Base-by-base conservation (phyloP, 1,140 invertebrate genomes). In the Lasioglossum albipes region DNA sequence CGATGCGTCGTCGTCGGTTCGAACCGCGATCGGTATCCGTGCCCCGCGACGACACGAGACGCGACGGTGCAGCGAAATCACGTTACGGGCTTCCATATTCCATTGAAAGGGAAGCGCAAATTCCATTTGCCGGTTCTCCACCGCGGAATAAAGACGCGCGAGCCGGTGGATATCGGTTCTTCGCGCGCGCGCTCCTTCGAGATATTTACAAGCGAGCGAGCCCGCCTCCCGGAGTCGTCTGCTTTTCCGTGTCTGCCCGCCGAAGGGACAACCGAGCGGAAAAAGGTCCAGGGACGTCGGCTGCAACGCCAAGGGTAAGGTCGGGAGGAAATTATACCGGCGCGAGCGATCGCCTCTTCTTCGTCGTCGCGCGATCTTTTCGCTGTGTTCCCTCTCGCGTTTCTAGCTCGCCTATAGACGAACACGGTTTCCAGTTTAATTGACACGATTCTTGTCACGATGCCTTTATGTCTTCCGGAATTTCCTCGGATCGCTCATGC, bases 51-150 rank as follows among this genome's bases (percentile, higher is more conserved):
- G 78, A 67, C 71, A 75, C 71, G 61, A 80, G 71, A 80, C 75
- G 78, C 61, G 75, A 80, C 64, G 52, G 27, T n/a, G 20, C 68
- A 80, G 75, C 52, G 20, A 75, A 80, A 80, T 52, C 62, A 75
- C 62, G 78, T 80, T 80, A 80, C 78, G 78, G 36, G 78, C 78
- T 80, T 80, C 78, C 64, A 61, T 65, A 27, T 75, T 16, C 72
- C 42, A 41, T 80, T 75, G 78, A 75, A 80, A 75, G 49, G 78
- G 78, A 75, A 67, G 52, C 71, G 64, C 64, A 61, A 80, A 80
- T 80, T 80, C 78, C 78, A 80, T 80, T 80, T 80, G 72, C 64
- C 49, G 45, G 4, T 52, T 45, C 20, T 13, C 2, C 52, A 31
- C 22, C 20, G 52, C 52, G 71, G 36, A 80, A 75, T 75, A 75